A percentile compares a stretch with the other conserved stretches of the same genome.
These are phyloP conservation scores for Pseudoatta argentina DNA, from an alignment of 1,140 invertebrate species.

Conservation along the genomic window DNA sequence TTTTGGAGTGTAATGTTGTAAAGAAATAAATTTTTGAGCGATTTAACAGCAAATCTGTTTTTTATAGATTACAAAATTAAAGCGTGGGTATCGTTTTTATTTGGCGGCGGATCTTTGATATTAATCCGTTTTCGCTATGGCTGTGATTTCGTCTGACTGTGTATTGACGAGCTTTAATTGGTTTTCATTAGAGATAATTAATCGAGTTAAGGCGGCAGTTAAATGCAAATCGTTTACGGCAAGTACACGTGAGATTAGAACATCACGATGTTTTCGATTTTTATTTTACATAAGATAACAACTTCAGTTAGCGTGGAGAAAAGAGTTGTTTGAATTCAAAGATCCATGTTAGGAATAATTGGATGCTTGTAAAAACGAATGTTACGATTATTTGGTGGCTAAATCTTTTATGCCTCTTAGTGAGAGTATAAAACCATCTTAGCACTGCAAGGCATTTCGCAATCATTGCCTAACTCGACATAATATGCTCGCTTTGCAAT, in stretches of 20 bases:
- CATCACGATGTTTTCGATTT: slow-evolving; percentile 24
- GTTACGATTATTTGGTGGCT: not conserved
- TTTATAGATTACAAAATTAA: slow-evolving; percentile 24
- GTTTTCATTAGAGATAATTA: slow-evolving; percentile 75
- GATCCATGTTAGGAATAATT: not conserved
- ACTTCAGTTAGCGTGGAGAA: not conserved
- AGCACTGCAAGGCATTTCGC: slow-evolving; percentile 19
- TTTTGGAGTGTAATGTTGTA: not conserved
- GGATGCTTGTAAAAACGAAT: not conserved
- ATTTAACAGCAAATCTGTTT: slow-evolving; percentile 24
- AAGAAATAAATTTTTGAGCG: not conserved
- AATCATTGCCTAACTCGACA: slow-evolving; percentile 51
- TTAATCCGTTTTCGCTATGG: slow-evolving; percentile 45
- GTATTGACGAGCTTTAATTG: slow-evolving; percentile 70
- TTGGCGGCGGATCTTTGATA: slow-evolving; percentile 14
- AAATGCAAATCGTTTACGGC: slow-evolving; percentile 51
- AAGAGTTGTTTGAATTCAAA: not conserved
- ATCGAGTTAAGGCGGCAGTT: slow-evolving; percentile 44
- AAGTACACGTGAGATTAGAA: slow-evolving; percentile 24
- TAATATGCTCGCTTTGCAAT: slow-evolving; percentile 46
- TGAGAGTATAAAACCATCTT: slow-evolving; percentile 19
- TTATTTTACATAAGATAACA: slow-evolving; percentile 36
- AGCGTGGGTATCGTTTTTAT: slow-evolving; percentile 54
- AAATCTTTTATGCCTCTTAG: slow-evolving; percentile 7
- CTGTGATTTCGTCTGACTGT: not conserved